phyloP scores from a whole-genome alignment of 2,888 invertebrate genomes.

The Eumerus sabulonum region DNA sequence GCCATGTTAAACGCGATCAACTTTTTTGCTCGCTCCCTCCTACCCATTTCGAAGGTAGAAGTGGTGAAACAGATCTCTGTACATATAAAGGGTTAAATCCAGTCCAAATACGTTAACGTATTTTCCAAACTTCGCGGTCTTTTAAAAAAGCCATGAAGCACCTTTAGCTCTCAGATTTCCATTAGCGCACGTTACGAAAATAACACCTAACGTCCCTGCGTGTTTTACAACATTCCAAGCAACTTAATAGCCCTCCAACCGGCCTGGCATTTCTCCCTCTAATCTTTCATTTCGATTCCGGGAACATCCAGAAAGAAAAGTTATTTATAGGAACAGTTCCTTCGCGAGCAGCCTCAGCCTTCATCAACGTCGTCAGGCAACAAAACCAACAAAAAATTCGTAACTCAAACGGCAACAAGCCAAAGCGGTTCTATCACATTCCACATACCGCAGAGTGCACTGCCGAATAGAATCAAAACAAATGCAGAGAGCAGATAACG shows the following conservation, averaged over 20 bases:
- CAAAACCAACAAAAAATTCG: conserved; percentile 46
- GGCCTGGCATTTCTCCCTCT: conserved; percentile 41
- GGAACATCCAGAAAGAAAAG: conserved; percentile 25
- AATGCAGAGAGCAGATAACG: conserved; percentile 29
- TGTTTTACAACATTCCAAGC: no score
- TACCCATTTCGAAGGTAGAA: no score
- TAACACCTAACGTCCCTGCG: no score
- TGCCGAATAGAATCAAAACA: conserved; percentile 50
- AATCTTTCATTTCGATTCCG: not conserved
- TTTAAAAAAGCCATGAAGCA: no score
- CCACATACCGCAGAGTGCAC: conserved; percentile 59
- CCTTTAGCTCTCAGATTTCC: no score
- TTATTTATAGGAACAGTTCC: conserved; percentile 61
- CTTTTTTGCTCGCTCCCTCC: no score
- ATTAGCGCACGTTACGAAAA: no score
- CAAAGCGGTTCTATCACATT: conserved; percentile 56
- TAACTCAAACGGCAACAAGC: conserved; percentile 39
- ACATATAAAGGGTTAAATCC: no score
- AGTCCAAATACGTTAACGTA: no score
- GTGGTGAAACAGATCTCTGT: no score
- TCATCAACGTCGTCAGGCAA: conserved; percentile 46
- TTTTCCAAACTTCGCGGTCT: no score
- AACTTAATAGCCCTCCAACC: not conserved
- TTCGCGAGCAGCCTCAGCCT: conserved; percentile 28
- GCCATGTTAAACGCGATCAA: no score